A percentile compares a stretch with the other conserved stretches of the same genome.
phyloP scores from a whole-genome alignment of 2,113 vertebrate species.

The Aphyosemion australe region DNA sequence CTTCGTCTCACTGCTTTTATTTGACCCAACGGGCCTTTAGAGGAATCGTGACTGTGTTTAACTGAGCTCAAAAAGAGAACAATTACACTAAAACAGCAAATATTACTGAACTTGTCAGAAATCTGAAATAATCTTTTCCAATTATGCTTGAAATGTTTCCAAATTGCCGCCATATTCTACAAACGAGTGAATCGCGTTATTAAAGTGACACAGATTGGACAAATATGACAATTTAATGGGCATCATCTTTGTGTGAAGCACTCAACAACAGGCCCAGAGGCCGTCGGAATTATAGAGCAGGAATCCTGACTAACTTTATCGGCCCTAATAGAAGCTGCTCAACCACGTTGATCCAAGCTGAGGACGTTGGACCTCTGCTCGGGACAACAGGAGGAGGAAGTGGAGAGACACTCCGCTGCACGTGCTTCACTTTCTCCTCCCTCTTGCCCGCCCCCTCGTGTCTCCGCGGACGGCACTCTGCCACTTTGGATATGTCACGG shows the following conservation, averaged over 20 bases:
- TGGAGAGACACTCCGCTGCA: constrained; percentile 35
- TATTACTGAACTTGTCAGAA: constrained; percentile 11
- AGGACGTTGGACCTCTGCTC: constrained; percentile 42
- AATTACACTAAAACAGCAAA: neutral
- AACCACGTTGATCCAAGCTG: constrained; percentile 65
- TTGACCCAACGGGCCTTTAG: constrained; percentile 4
- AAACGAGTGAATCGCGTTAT: constrained; percentile 8
- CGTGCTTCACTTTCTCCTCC: constrained; percentile 21
- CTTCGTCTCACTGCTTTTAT: constrained; percentile 28
- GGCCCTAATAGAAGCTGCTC: constrained; percentile 34
- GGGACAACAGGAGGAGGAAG: constrained; percentile 25
- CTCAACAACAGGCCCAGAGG: constrained; percentile 16
- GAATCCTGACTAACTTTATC: constrained; percentile 36
- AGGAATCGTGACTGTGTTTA: no score
- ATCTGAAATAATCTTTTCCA: constrained; percentile 2
- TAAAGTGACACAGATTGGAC: constrained; percentile 33
- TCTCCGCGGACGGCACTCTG: constrained; percentile 59
- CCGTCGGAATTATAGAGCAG: constrained; percentile 3
- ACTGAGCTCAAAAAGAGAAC: neutral
- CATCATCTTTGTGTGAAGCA: neutral
- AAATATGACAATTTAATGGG: constrained; percentile 25
- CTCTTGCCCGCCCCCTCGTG: constrained; percentile 18
- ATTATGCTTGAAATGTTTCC: constrained; percentile 26
- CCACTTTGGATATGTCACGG: constrained; percentile 87
- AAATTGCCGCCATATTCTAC: neutral